A percentile compares a stretch with the other conserved stretches of the same genome.
These are phyloP conservation scores for Microtus richardsoni DNA, from an alignment of 2,113 vertebrate species.

Conservation along the genomic window DNA sequence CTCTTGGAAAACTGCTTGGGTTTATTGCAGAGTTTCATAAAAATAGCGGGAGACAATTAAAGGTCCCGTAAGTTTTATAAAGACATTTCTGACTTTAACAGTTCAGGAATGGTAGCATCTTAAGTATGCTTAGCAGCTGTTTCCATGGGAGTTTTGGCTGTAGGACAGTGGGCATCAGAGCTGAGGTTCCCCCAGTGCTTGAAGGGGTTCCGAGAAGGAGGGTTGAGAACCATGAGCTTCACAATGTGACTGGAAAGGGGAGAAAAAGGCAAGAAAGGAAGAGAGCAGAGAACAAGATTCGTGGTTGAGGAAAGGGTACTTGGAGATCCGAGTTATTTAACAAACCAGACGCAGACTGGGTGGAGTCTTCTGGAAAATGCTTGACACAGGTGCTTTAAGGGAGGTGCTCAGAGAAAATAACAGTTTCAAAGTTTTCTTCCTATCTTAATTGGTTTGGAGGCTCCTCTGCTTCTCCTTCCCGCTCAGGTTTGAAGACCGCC, in stretches of 20 bases:
- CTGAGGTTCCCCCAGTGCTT: not conserved
- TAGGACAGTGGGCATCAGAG: not conserved
- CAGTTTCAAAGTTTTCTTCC: not conserved
- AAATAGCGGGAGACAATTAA: not conserved
- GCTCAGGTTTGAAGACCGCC: not conserved
- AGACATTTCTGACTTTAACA: not conserved
- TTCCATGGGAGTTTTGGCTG: not conserved
- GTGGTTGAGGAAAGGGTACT: constrained; percentile 7
- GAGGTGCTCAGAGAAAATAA: constrained; percentile 6
- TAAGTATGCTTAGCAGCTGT: not conserved
- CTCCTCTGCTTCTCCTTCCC: not conserved
- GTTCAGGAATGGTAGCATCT: not conserved
- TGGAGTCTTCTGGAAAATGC: constrained; percentile 34
- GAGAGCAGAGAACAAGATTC: not conserved
- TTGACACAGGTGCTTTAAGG: constrained; percentile 20
- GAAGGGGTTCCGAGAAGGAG: not conserved
- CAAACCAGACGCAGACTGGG: constrained; percentile 52
- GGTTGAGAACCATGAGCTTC: not conserved
- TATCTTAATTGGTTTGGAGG: not conserved
- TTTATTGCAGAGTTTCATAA: constrained; percentile 34
- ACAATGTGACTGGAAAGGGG: not conserved
- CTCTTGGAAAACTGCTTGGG: not conserved
- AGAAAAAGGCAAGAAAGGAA: not conserved
- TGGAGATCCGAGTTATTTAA: not conserved
- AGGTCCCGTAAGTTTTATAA: not conserved